Evolutionary conservation across 92 coral and sea anemone species (phyloP).

Genomic region (Paragorgia papillata): DNA sequence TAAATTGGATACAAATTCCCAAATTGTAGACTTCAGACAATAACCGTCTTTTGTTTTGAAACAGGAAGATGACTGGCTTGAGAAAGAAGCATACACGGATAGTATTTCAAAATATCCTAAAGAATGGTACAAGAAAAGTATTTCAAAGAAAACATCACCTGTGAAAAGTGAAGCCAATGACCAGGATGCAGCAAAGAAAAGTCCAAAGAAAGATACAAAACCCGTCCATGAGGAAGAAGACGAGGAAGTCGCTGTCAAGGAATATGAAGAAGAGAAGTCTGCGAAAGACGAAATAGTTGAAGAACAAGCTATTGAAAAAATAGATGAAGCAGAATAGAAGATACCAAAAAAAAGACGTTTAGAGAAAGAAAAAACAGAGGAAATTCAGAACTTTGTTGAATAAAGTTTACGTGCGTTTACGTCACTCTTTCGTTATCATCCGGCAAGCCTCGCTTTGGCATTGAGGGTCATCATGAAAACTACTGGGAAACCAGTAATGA

Average conservation of each 20-base stretch:
- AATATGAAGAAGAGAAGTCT: not conserved
- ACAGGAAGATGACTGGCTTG: slow-evolving; percentile 96
- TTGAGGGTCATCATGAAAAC: too few species aligned
- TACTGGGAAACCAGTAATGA: too few species aligned
- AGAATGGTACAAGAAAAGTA: slow-evolving; percentile 92
- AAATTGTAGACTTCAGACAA: too few species aligned
- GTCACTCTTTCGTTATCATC: too few species aligned
- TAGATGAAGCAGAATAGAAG: not conserved
- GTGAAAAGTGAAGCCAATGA: slow-evolving; percentile 25
- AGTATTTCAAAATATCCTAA: slow-evolving; percentile 95
- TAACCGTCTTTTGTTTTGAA: too few species aligned
- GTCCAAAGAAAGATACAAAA: slow-evolving; percentile 4
- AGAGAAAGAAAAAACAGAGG: too few species aligned
- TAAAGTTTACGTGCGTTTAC: too few species aligned
- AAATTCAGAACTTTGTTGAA: too few species aligned
- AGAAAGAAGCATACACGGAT: slow-evolving; percentile 92
- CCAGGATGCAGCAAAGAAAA: not conserved
- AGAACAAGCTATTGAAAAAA: not conserved
- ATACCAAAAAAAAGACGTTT: too few species aligned
- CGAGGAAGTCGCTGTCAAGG: not conserved
- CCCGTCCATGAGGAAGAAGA: not conserved
- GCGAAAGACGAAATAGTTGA: not conserved
- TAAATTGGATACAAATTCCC: too few species aligned
- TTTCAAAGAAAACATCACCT: slow-evolving; percentile 58
- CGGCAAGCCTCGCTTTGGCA: too few species aligned